Evolutionary conservation across 2,113 vertebrate genomes (phyloP).

Genomic region (Hydrolagus affinis): DNA sequence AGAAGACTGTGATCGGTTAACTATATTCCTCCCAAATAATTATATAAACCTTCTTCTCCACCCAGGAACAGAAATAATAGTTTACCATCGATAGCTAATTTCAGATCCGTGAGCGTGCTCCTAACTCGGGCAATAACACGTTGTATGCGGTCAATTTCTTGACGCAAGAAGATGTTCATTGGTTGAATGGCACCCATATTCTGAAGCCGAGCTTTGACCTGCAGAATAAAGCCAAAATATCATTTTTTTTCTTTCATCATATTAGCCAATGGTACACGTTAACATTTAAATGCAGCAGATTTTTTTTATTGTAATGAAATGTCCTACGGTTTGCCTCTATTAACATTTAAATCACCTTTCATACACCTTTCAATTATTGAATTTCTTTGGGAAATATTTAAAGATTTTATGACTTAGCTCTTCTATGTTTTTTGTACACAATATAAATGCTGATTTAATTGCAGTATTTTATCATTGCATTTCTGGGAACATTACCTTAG

Average conservation of each 20-base stretch:
- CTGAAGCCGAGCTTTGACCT: conserved; percentile 65
- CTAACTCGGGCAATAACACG: conserved; percentile 58
- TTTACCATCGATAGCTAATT: conserved; percentile 67
- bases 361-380: background rate
- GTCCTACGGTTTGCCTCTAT: background rate
- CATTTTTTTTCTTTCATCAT: background rate
- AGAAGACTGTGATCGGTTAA: no score
- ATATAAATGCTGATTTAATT: background rate
- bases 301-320: background rate
- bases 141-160: conserved; percentile 74
- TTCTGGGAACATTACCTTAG: background rate
- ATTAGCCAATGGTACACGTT: background rate
- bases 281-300: background rate
- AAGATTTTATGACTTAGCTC: background rate
- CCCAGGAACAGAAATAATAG: background rate
- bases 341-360: background rate
- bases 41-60: background rate
- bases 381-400: background rate
- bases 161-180: conserved; percentile 69
- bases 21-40: no score
- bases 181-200: conserved; percentile 68
- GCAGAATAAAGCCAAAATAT: background rate
- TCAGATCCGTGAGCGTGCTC: conserved; percentile 63
- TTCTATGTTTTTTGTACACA: background rate
- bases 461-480: no score